Percentiles rank a stretch among this genome's conserved stretches.
Evolutionary conservation across 2,797 vertebrate species (phyloP).

Genomic region (Hippopotamyrus pictus): DNA sequence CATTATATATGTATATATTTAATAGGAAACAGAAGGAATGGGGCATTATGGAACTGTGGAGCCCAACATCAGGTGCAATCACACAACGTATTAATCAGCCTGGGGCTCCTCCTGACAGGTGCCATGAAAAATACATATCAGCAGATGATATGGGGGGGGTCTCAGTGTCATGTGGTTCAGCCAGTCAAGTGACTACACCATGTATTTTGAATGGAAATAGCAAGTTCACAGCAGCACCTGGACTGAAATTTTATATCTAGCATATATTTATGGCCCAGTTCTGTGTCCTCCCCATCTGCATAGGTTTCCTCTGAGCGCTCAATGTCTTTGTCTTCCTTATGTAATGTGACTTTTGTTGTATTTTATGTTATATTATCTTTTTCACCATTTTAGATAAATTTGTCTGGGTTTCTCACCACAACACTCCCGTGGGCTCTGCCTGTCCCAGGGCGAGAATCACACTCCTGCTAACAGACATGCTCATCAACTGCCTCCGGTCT

Average conservation of each 20-base stretch:
- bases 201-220: not conserved
- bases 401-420: not conserved
- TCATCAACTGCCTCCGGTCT: not conserved
- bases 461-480: not conserved
- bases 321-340: not conserved
- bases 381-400: not conserved
- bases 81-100: constrained; percentile 25
- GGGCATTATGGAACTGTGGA: constrained; percentile 15
- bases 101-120: constrained; percentile 13
- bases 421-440: not conserved
- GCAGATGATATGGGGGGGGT: not conserved
- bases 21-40: not conserved
- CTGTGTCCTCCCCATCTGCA: not conserved
- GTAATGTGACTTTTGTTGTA: not conserved
- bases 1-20: not conserved
- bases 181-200: not conserved
- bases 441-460: not conserved
- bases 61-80: constrained; percentile 4
- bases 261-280: not conserved
- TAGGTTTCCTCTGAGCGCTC: not conserved
- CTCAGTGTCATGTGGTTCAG: not conserved
- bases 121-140: constrained; percentile 28
- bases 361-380: not conserved
- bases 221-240: not conserved
- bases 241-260: not conserved